Percentiles rank a stretch among this genome's conserved stretches.
Conservation (phyloP, 2,888 invertebrate species). For the Ectemnius cavifrons region DNA sequence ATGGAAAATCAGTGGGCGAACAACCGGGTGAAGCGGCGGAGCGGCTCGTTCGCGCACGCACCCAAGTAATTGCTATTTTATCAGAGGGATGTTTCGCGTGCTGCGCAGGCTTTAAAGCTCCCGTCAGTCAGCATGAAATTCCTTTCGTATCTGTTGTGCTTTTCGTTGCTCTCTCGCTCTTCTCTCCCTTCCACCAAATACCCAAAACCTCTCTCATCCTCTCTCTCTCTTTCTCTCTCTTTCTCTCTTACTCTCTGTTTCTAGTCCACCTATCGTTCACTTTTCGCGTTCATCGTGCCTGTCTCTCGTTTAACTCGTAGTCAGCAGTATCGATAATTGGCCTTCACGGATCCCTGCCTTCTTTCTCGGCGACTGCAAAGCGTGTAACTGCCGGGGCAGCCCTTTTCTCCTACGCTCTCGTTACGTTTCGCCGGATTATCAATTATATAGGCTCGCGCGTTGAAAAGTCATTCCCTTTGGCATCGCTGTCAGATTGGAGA, state of each 20-base stretch:
- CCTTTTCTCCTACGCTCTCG: no score
- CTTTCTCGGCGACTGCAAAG: conserved; percentile 28
- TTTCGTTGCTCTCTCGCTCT: conserved; percentile 8
- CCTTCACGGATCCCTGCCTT: conserved; percentile 42
- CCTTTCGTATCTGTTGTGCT: conserved; percentile 27
- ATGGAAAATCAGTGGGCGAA: conserved; percentile 14
- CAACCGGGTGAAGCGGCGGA: conserved; percentile 29
- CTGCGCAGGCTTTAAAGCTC: conserved; percentile 46
- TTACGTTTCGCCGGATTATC: no score
- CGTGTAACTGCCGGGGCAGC: conserved; percentile 22
- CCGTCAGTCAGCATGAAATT: conserved; percentile 47
- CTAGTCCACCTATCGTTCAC: no score
- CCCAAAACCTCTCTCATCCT: no score
- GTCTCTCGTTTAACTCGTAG: conserved; percentile 44
- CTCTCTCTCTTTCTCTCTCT: no score
- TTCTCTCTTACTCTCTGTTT: no score
- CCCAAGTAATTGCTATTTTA: conserved; percentile 28
- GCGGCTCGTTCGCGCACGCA: conserved; percentile 25
- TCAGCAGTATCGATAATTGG: conserved; percentile 58
- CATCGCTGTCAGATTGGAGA: no score
- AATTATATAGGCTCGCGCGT: no score
- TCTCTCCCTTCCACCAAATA: no score
- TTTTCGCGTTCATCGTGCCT: no score
- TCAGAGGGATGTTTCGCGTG: conserved; percentile 33
- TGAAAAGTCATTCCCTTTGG: no score